Base-by-base conservation (phyloP, 2,797 vertebrate species). In the Discoglossus pictus region DNA sequence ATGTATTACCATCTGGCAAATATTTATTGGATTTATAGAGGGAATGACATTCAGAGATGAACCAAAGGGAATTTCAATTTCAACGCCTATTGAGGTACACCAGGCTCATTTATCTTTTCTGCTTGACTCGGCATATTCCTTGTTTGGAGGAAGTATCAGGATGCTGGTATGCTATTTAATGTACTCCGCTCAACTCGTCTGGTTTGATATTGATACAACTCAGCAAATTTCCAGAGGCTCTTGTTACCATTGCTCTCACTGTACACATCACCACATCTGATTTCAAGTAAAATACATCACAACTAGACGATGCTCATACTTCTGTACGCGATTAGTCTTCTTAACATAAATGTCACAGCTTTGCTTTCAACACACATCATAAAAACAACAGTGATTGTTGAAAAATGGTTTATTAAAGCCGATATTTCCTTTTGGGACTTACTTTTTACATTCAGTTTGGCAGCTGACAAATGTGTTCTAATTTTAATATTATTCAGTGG, bases 91-190 rank as follows among this genome's bases (percentile, higher is more conserved):
- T 70, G 68, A 71, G 61, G 60, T 71, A 64, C 40, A 64, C 68
- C 52, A 64, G 24, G 25, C 46, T 64, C 60, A 58, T 64, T 71
- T 58, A 64, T 64, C 52, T 71, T 71, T 71, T 64, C 52, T 71
- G 60, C 52, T 63, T 71, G 46, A 64, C 68, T 58, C 52, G 62
- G 61, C 68, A 64, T 64, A 58, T 71, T 64, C 27, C 24, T 16
- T 64, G 43, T 42, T 15, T 55, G 16, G 43, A 48, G 67, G 35
- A 55, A 63, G 53, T 70, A 55, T 56, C 35, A 56, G 23, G 24
- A 63, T 36, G 35, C 59, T 31, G 35, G 39, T 61, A 17, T 39
- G 39, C 24, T 24, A 59, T 59, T 59, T 27, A 7, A 18, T 59
- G 35, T 48, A 51, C 36, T 61, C 17, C 1, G 35, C 44, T 68